Evolutionary conservation across 2,888 invertebrate genomes (phyloP), one percentile per base, ranked within the genome.

Genomic region (Charanyca ferruginea): DNA sequence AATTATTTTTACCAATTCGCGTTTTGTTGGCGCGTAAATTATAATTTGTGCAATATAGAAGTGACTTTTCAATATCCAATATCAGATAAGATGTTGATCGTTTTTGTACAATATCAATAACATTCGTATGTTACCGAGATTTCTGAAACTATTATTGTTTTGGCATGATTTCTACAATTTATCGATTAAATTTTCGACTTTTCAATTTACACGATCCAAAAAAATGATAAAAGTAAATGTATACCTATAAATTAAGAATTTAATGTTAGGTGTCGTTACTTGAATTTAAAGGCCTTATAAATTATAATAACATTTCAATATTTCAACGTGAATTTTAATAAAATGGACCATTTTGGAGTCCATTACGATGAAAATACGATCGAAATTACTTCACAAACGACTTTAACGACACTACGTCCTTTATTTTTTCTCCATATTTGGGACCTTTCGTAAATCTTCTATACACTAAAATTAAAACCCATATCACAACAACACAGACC

Each of bases 271-370:
- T 58, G 64, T 65, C 41, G 48, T 78, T 51, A 25, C 35, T 59
- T 71, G 49, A 66, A 61, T 66, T 64, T 64, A 66, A 65, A 55
- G 51, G 28, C 35, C 51, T 60, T 45, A 51, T 65, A 74, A 74
- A 71, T 78, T 77, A 57, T 57, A 64, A 64, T 62, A 68, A 66
- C 47, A 66, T 67, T 67, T 76, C 49, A 70, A 62, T 67, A 75
- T 61, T 52, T 59, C 53, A 55, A 25, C 42, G 44, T 35, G 59
- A 48, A 47, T 62, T 66, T 60, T 51, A 59, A 63, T 54, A 55
- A 64, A 64, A 60, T 57, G 32, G 53, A 13, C 49, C 66, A 57
- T 65, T 73, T 51, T 54, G 44, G 22, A 25, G 35, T 35, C 35
- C 60, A 60, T 73, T 66, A 53, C 54, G 49, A n/a, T 16, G 54